Conservation (phyloP, 1,140 invertebrate genomes). For the Diuraphis noxia region DNA sequence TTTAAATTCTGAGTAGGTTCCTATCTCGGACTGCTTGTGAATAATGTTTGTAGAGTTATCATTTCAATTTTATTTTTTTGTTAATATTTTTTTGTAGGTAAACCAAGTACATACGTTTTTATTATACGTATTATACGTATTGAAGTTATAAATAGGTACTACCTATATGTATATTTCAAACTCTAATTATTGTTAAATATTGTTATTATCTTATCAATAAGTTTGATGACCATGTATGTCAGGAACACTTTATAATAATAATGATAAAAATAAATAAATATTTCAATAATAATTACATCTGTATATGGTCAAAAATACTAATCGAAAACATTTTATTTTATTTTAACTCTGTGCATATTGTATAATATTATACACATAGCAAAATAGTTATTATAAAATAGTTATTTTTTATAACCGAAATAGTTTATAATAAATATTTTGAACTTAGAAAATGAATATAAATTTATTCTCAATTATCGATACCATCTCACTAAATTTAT, state of each 20-base stretch:
- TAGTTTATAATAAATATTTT: background rate
- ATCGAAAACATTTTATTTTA: background rate
- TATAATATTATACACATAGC: background rate
- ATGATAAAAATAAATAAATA: no score
- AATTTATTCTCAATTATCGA: no score
- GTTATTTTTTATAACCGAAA: background rate
- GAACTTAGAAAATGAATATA: background rate
- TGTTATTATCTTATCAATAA: no score
- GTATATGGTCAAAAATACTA: background rate
- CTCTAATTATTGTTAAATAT: no score
- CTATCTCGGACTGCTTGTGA: no score
- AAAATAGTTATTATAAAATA: background rate
- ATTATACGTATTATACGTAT: background rate
- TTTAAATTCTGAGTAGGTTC: background rate
- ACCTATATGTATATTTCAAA: no score
- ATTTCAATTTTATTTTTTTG: background rate
- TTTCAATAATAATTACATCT: background rate
- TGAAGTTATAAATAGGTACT: background rate
- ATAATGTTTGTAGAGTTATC: background rate
- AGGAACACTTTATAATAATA: no score
- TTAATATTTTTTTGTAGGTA: background rate
- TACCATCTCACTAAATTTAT: no score
- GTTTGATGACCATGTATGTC: no score
- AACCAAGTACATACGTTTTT: no score
- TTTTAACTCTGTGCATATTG: background rate